Percentiles rank a stretch among this genome's conserved stretches.
Evolutionary conservation across 2,797 vertebrate species (phyloP).

Genomic region (Hapalemur alaotrensis): DNA sequence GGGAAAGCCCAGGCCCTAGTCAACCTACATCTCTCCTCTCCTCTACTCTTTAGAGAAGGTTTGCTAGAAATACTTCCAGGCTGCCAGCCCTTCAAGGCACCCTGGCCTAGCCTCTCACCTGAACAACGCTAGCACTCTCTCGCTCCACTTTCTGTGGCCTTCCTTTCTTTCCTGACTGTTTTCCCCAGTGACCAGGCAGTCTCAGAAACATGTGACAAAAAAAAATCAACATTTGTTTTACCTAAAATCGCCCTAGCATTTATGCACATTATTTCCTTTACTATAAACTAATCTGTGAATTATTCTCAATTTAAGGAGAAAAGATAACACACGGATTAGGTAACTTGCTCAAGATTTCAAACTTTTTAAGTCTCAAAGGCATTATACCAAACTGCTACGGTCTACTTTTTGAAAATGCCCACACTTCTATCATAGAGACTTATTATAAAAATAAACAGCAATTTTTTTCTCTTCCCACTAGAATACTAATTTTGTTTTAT

Average conservation of each 20-base stretch:
- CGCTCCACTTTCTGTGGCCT: neutral
- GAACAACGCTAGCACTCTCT: neutral
- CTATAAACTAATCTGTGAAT: neutral
- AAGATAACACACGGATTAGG: neutral
- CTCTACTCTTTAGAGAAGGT: neutral
- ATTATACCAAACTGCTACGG: neutral
- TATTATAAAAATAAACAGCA: constrained; percentile 6
- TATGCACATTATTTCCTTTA: neutral
- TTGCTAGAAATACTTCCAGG: neutral
- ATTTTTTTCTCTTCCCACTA: neutral
- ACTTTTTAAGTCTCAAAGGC: neutral
- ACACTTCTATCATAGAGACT: neutral
- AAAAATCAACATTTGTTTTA: neutral
- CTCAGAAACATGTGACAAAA: neutral
- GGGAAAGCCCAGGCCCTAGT: neutral
- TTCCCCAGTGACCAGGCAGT: neutral
- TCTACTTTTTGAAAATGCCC: neutral
- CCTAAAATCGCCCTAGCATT: neutral
- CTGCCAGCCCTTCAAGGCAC: neutral
- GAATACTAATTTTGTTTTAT: neutral
- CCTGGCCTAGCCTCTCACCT: neutral
- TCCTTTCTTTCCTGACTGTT: neutral
- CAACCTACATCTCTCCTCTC: neutral
- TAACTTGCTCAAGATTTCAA: neutral
- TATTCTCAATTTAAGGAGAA: neutral